A percentile compares a stretch with the other conserved stretches of the same genome.
These are phyloP conservation scores for Mirza zaza DNA, from an alignment of 2,113 vertebrate species.

Conservation along the genomic window DNA sequence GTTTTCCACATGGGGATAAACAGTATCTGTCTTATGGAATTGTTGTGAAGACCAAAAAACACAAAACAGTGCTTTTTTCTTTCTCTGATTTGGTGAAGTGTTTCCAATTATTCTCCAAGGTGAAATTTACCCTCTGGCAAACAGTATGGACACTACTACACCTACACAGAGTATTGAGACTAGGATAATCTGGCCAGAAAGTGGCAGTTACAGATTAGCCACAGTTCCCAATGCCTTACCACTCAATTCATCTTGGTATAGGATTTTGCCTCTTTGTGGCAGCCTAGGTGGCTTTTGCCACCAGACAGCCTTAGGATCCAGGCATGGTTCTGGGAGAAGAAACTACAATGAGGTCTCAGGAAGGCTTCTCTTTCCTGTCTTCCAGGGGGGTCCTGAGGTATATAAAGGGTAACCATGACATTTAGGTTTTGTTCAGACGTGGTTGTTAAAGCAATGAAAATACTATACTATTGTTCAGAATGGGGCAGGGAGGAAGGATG, in stretches of 20 bases:
- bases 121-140: neutral
- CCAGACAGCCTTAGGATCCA: neutral
- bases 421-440: neutral
- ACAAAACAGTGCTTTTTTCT: neutral
- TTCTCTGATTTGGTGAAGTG: neutral
- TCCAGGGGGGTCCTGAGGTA: neutral
- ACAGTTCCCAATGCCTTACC: neutral
- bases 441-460: neutral
- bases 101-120: neutral
- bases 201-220: neutral
- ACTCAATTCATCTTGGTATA: neutral
- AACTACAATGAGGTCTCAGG: neutral
- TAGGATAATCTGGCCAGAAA: neutral
- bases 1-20: neutral
- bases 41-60: neutral
- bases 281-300: neutral
- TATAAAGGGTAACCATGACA: neutral
- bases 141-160: neutral
- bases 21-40: neutral
- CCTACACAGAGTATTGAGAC: neutral
- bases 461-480: neutral
- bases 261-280: neutral
- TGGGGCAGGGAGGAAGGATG: neutral
- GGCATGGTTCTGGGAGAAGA: neutral
- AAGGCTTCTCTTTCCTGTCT: neutral